Percentiles rank a stretch among this genome's conserved stretches.
These are phyloP conservation scores for Clunio marinus DNA, from an alignment of 2,888 invertebrate genomes.

Conservation along the genomic window DNA sequence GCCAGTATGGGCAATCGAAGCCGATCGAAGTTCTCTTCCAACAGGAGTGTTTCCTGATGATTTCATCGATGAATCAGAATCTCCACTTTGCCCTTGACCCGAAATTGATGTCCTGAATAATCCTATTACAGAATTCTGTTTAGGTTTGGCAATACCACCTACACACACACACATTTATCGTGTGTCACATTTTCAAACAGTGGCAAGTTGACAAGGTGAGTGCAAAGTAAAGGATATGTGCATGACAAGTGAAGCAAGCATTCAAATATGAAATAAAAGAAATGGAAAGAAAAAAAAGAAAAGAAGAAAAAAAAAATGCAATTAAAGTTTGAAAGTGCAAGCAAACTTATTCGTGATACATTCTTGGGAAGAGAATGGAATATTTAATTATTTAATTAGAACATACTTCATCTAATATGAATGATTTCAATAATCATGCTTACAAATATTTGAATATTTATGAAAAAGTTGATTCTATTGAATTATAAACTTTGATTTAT, in stretches of 20 bases:
- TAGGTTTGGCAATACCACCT: constrained; percentile 85
- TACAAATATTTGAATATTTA: too few relatives aligned
- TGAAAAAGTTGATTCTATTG: too few relatives aligned
- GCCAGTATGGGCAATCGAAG: constrained; percentile 48
- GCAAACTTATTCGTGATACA: too few relatives aligned
- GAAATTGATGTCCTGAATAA: constrained; percentile 77
- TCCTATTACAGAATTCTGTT: constrained; percentile 83
- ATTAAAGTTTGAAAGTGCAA: too few relatives aligned
- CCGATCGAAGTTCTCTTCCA: constrained; percentile 39
- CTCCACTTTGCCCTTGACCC: constrained; percentile 58
- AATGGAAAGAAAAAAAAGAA: constrained; percentile 41
- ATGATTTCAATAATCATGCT: too few relatives aligned
- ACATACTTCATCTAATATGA: too few relatives aligned
- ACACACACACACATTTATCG: constrained; percentile 38
- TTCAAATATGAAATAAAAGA: not conserved
- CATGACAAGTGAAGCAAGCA: constrained; percentile 16
- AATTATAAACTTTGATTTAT: too few relatives aligned
- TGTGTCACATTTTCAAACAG: not conserved
- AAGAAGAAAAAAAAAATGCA: constrained; percentile 33
- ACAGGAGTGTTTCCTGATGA: not conserved
- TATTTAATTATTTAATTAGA: too few relatives aligned
- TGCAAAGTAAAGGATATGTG: not conserved
- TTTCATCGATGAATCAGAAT: constrained; percentile 53
- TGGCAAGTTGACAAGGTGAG: constrained; percentile 14
- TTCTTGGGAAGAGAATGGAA: too few relatives aligned